Base-by-base conservation (phyloP, 2,113 vertebrate genomes). In the Pteronura brasiliensis region DNA sequence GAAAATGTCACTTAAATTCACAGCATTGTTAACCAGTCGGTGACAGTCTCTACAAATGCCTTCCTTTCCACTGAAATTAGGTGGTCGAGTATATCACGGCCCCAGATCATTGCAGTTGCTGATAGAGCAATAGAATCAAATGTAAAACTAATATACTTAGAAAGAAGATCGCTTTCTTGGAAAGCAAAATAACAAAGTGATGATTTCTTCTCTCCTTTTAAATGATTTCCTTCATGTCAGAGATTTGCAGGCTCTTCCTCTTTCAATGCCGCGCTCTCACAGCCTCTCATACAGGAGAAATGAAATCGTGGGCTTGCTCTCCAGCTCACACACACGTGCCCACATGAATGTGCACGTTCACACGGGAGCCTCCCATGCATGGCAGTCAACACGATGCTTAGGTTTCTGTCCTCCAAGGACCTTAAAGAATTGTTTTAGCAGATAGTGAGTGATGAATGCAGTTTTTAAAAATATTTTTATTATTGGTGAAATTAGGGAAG, bases 131-230 rank as follows among this genome's bases (percentile, higher is more conserved):
- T 77, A 59, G 21, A 36, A 92, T 88, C 84, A 85, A 92, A 61
- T 59, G 29, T 52, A 39, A 55, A 85, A 18, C 69, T 89, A 81
- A 55, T 76, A 42, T 42, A 14, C 69, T 89, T 90, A 74, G 91
- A 61, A 87, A 77, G 49, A 34, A 76, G 82, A 92, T 57, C 42
- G 74, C 59, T 65, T 27, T 55, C 65, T 36, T 69, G 92, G 36
- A 89, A 97, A 93, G 59, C 18, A 67, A 82, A 96, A 71, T 83
- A 81, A 95, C 31, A 81, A 74, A 90, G 59, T 42, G 72, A 85
- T 88, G 42, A 84, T 85, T 93, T 86, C 13, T 93, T 86, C 80
- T 93, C 61, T 85, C 55, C 12, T 92, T 29, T 72, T 72, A 95
- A 90, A 88, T 88, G 84, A 61, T 96, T 95, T 95, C 84, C 74